These are phyloP conservation scores for Cantharis flavilabris DNA, from an alignment of 2,888 invertebrate genomes.

Conservation along the genomic window DNA sequence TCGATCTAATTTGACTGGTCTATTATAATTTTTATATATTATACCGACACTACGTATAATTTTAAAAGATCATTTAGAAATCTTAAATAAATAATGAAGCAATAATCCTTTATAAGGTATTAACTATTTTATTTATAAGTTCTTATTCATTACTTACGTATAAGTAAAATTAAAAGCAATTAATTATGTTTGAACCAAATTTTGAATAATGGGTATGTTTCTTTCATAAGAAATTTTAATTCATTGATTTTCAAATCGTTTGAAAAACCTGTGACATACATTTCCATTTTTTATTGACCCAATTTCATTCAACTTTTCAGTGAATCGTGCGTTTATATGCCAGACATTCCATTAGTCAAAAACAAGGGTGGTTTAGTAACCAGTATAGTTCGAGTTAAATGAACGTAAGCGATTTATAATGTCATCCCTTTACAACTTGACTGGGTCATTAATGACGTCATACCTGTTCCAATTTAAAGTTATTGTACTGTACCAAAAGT, in stretches of 20 bases:
- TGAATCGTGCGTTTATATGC: background rate
- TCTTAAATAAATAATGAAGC: too few species aligned
- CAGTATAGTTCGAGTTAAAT: background rate
- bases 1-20: too few species aligned
- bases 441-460: background rate
- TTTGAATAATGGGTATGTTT: background rate
- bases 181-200: background rate
- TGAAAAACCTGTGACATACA: background rate
- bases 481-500: background rate
- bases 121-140: background rate
- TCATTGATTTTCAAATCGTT: background rate
- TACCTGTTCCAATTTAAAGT: background rate
- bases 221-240: background rate
- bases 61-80: too few species aligned
- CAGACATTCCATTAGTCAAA: background rate
- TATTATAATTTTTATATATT: too few species aligned
- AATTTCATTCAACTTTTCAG: background rate
- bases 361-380: background rate
- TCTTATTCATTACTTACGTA: background rate
- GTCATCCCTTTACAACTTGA: background rate
- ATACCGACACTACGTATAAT: too few species aligned
- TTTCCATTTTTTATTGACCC: background rate
- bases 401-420: background rate
- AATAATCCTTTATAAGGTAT: too few species aligned
- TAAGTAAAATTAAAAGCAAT: background rate